Percentiles rank a stretch among this genome's conserved stretches.
Evolutionary conservation across 2,113 vertebrate genomes (phyloP).

Genomic region (zebrafish (Danio rerio)): DNA sequence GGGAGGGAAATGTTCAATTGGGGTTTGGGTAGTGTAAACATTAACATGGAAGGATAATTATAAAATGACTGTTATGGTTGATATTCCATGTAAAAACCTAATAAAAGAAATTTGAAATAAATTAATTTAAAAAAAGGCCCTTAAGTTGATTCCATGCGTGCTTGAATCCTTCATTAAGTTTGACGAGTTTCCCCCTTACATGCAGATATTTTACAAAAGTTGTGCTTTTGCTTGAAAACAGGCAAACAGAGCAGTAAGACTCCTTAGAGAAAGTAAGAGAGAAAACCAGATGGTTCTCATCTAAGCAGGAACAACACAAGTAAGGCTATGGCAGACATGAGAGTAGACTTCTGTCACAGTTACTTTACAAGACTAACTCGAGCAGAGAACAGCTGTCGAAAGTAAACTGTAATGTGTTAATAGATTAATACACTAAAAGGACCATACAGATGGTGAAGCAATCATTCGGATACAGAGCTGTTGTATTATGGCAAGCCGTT

Average conservation of each 20-base stretch:
- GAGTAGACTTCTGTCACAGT: not conserved
- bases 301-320: not conserved
- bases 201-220: too few relatives aligned
- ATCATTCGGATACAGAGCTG: not conserved
- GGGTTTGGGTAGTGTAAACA: too few relatives aligned
- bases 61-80: too few relatives aligned
- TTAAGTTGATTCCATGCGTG: too few relatives aligned
- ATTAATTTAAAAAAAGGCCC: too few relatives aligned
- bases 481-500: not conserved
- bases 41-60: too few relatives aligned
- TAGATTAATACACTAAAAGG: not conserved
- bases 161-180: too few relatives aligned
- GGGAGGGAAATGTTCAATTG: too few relatives aligned
- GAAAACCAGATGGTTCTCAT: conserved; percentile 14
- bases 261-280: conserved; percentile 8
- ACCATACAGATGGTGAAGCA: not conserved
- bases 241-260: conserved; percentile 21
- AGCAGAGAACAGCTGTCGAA: not conserved
- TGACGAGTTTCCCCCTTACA: too few relatives aligned
- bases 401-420: not conserved
- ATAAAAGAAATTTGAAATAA: too few relatives aligned
- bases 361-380: not conserved
- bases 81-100: too few relatives aligned
- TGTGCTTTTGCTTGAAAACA: too few relatives aligned
- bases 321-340: not conserved